Evolutionary conservation across 2,113 vertebrate species (phyloP), one percentile per base, ranked within the genome.

Genomic region (Rhinolophus ferrumequinum): DNA sequence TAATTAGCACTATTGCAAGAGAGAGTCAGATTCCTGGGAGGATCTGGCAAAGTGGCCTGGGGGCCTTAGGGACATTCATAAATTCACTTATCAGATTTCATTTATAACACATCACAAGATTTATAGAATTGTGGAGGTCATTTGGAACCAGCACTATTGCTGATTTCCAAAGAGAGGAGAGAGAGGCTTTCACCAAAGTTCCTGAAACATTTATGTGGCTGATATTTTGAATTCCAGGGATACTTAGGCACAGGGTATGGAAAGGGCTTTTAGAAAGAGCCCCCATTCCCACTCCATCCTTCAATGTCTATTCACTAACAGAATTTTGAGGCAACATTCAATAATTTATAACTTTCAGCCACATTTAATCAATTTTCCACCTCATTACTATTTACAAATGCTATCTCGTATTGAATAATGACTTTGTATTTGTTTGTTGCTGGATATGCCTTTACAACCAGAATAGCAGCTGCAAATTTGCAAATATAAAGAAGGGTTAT

Each of bases 311-410:
- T 77, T 93, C 62, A 60, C 41, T 64, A 62, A 75, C 18, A 62
- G 64, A 96, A 92, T 90, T 94, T 87, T 93, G 77, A 95, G 70
- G 64, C 60, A 86, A 87, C 3, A 3, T 58, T 88, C 81, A 96
- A 76, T 97, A 86, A 97, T 94, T 96, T 91, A 95, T 91, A 85
- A 96, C 93, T 95, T 97, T 95, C 94, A 95, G 93, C 73, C 64
- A 95, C 75, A 86, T 98, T 97, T 97, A 97, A 97, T 97, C 96
- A 96, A 88, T 97, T 97, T 96, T 97, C 85, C 69, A 89, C 81
- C 56, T 96, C 94, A 96, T 96, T 93, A 77, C 88, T 93, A 5
- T 89, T 96, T 96, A 77, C 67, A 93, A 94, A 93, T 91, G 81
- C n/a, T 94, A 82, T 85, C 67, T 81, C 82, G 86, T 70, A 79